These are phyloP conservation scores for Suricata suricatta DNA, from an alignment of 2,113 vertebrate species.

Conservation along the genomic window DNA sequence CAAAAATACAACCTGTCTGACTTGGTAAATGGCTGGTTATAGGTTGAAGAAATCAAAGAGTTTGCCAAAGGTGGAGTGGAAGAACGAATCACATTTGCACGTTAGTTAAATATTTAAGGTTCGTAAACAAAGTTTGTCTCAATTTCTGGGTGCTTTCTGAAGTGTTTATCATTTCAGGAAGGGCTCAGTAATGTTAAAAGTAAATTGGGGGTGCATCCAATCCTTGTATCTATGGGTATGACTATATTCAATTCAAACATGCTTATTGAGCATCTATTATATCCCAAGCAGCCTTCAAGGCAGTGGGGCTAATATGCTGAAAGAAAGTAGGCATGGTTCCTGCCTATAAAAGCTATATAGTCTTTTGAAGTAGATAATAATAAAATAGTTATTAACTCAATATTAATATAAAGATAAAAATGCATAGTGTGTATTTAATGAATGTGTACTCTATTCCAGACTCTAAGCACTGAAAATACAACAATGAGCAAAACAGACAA, in stretches of 20 bases:
- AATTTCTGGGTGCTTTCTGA: background rate
- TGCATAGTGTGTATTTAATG: background rate
- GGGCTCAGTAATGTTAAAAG: background rate
- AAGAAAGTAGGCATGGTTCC: background rate
- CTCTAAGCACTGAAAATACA: background rate
- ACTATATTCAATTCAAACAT: background rate
- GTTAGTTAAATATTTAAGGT: background rate
- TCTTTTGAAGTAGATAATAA: background rate
- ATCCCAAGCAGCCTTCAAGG: background rate
- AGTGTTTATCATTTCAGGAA: slow-evolving; percentile 1
- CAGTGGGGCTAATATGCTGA: background rate
- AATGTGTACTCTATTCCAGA: background rate
- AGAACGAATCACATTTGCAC: background rate
- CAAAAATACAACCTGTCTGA: slow-evolving; percentile 35
- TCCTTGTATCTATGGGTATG: background rate
- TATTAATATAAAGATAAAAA: background rate
- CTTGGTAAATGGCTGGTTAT: slow-evolving; percentile 54
- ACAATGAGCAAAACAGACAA: background rate
- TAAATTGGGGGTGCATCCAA: background rate
- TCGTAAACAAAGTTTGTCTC: background rate
- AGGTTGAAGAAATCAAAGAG: slow-evolving; percentile 43
- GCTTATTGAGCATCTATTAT: background rate
- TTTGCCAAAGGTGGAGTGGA: background rate
- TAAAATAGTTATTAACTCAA: background rate
- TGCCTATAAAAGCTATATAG: background rate